Base-by-base conservation (phyloP, 2,113 vertebrate genomes). In the Dicaeum eximium region DNA sequence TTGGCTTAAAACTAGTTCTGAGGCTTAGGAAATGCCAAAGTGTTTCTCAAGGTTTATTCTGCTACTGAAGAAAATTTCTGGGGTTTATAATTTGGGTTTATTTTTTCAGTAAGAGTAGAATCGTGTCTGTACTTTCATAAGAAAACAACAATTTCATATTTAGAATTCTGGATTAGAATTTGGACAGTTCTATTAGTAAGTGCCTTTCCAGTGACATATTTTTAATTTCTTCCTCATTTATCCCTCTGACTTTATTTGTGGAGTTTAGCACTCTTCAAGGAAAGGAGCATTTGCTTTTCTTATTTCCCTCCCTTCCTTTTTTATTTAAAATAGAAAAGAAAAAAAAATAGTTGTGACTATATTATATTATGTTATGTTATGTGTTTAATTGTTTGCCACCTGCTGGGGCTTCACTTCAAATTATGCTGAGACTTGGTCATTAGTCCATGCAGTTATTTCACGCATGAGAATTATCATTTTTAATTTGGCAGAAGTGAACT, bases 391-490 rank as follows among this genome's bases (percentile, higher is more conserved):
- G 96, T 97, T 97, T 94, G 86, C 96, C 96, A 97, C 97, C 97
- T 98, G 97, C 98, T 98, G 97, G n/a, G 94, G 51, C 18, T 94
- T 91, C 80, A 87, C 91, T 93, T 97, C 91, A 97, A 95, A 98
- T 97, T 98, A 97, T 96, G 89, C 97, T 98, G 92, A 97, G 97
- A 97, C 92, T 97, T 98, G 98, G 97, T 97, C 98, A 98, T 98
- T 98, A 98, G 98, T 98, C 97, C 98, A 90, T 97, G 96, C 93
- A 93, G 96, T 97, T 98, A 98, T 98, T 98, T 98, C 96, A 98
- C 92, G 50, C 98, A 92, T 97, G 98, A 98, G 98, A 97, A 98
- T 98, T 98, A 98, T 97, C 95, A 98, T 98, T 98, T 98, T 98
- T 98, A 98, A 98, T 98, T 98, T 98, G 97, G 97, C 97, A 98